Evolutionary conservation across 2,888 invertebrate species (phyloP).

Genomic region (Thumatha senex): DNA sequence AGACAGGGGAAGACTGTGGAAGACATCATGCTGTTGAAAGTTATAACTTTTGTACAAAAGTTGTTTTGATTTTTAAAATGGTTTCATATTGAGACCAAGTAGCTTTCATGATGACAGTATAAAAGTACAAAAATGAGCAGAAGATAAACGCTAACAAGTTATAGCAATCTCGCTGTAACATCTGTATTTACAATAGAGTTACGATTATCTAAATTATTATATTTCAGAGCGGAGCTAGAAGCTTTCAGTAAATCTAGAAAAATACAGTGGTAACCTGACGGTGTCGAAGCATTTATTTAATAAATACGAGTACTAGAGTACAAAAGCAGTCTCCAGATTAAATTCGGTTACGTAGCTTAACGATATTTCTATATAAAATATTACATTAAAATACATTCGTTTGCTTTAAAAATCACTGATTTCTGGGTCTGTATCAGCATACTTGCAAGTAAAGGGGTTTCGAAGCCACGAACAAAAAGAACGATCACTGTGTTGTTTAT

Average conservation of each 20-base stretch:
- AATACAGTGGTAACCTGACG: slow-evolving; percentile 78
- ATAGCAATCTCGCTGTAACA: slow-evolving; percentile 56
- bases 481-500: slow-evolving; percentile 88
- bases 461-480: slow-evolving; percentile 90
- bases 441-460: slow-evolving; percentile 90
- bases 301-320: slow-evolving; percentile 74
- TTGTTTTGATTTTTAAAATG: slow-evolving; percentile 36
- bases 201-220: slow-evolving; percentile 42
- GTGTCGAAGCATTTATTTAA: slow-evolving; percentile 72
- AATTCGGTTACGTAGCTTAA: slow-evolving; percentile 84
- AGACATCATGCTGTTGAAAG: slow-evolving; percentile 63
- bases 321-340: slow-evolving; percentile 85
- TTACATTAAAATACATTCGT: slow-evolving; percentile 53
- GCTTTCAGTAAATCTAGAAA: slow-evolving; percentile 70
- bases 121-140: slow-evolving; percentile 80
- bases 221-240: slow-evolving; percentile 50
- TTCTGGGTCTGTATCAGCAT: slow-evolving; percentile 88
- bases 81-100: slow-evolving; percentile 36
- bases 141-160: slow-evolving; percentile 51
- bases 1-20: slow-evolving; percentile 72
- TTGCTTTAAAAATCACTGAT: slow-evolving; percentile 84
- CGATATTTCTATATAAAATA: slow-evolving; percentile 59
- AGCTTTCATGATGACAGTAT: slow-evolving; percentile 55
- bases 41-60: slow-evolving; percentile 45
- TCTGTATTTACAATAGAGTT: slow-evolving; percentile 61